Percentiles rank a stretch among this genome's conserved stretches.
These are phyloP conservation scores for Cinclus mexicanus DNA, from an alignment of 2,113 vertebrate species.

Conservation along the genomic window DNA sequence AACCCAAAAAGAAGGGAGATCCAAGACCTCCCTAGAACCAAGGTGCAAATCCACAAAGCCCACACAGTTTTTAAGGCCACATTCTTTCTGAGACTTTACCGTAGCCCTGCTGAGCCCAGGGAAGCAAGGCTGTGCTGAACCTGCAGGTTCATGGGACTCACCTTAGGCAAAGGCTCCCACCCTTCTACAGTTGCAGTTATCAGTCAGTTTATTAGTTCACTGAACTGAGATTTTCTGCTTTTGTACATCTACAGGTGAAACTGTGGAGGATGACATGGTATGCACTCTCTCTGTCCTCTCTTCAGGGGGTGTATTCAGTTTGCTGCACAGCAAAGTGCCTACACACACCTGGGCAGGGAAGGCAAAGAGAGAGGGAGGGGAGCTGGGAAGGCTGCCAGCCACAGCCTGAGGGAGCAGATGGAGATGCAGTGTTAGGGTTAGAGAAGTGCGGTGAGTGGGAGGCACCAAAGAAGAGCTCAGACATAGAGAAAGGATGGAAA, in stretches of 20 bases:
- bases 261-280: rapidly evolving
- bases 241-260: neutral
- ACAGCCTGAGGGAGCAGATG: slow-evolving; percentile 12
- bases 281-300: neutral
- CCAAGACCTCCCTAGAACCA: neutral
- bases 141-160: rapidly evolving
- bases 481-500: neutral
- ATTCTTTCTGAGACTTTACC: neutral
- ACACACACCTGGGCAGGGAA: neutral
- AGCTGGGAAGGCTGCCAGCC: neutral
- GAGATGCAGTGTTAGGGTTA: neutral
- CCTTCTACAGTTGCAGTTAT: rapidly evolving
- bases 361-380: neutral
- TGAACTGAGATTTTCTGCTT: neutral
- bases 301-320: neutral
- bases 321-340: neutral
- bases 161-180: neutral
- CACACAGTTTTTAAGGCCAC: neutral
- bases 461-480: neutral
- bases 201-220: rapidly evolving
- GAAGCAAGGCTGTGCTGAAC: neutral
- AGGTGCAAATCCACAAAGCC: neutral
- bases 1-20: neutral
- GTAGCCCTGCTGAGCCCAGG: neutral
- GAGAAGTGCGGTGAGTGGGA: neutral